Evolutionary conservation across 2,113 vertebrate genomes (phyloP).

Genomic region (Heptranchias perlo): DNA sequence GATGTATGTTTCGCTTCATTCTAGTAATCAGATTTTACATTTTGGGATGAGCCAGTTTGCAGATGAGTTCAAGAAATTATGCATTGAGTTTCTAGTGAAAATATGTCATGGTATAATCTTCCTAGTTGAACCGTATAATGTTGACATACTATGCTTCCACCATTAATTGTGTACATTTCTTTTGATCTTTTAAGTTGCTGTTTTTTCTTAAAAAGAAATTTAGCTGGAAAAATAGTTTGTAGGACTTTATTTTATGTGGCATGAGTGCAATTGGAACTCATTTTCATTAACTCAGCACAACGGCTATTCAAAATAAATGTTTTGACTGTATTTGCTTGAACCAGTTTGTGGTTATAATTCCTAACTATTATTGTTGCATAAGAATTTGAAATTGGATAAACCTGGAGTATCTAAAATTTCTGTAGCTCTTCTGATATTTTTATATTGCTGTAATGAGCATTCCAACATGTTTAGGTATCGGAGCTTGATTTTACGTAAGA

Average conservation of each 20-base stretch:
- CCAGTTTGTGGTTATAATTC: neutral
- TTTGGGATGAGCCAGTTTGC: neutral
- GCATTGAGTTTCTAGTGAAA: neutral
- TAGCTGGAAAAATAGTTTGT: neutral
- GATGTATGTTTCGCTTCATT: neutral
- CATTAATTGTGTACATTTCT: neutral
- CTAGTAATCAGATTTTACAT: neutral
- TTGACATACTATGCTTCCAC: neutral
- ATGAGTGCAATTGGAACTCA: neutral
- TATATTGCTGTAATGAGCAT: neutral
- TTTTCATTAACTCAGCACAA: neutral
- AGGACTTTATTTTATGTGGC: neutral
- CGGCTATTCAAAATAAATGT: neutral
- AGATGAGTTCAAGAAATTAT: neutral
- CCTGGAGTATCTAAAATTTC: neutral
- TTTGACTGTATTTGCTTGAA: neutral
- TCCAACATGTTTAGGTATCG: neutral
- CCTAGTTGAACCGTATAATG: neutral
- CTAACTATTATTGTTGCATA: neutral
- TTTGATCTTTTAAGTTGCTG: neutral
- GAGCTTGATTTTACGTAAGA: neutral
- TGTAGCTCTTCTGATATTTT: neutral
- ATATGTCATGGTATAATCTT: neutral
- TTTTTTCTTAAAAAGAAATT: neutral
- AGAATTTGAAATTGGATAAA: neutral